phyloP scores from a whole-genome alignment of 2,888 invertebrate species.

The Podotricha telesiphe region DNA sequence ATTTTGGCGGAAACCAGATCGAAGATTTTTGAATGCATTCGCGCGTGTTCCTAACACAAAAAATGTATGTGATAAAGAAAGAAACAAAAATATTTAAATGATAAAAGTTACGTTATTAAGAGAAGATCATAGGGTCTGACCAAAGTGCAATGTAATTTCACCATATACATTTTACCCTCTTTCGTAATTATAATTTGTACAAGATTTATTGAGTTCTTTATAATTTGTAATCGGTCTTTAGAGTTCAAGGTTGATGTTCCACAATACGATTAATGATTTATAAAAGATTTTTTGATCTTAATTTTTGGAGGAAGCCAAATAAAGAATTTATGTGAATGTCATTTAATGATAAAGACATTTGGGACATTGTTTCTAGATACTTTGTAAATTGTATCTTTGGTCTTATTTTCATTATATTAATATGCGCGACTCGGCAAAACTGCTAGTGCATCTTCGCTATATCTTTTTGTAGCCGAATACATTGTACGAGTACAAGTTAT shows the following conservation, averaged over 20 bases:
- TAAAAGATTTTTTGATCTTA: constrained; percentile 25
- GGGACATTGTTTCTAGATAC: no score
- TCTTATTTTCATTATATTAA: no score
- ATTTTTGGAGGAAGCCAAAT: background rate
- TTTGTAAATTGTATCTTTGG: no score
- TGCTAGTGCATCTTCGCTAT: no score
- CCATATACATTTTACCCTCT: background rate
- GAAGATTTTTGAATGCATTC: no score
- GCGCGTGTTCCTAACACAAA: no score
- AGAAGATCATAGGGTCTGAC: background rate
- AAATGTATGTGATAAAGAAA: background rate
- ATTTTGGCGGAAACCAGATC: no score
- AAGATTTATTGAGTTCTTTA: constrained; percentile 29
- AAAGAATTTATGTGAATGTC: background rate
- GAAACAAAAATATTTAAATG: background rate
- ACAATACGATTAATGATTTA: constrained; percentile 34
- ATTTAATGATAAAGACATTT: no score
- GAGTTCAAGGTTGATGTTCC: constrained; percentile 37
- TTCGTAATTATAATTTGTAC: constrained; percentile 7
- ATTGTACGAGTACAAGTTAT: no score
- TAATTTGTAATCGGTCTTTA: constrained; percentile 31
- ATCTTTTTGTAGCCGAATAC: no score
- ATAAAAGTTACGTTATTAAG: background rate
- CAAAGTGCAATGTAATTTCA: background rate
- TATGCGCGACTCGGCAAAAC: no score